Base-by-base conservation (phyloP, 1,140 invertebrate genomes). In the Bombus fervidus region DNA sequence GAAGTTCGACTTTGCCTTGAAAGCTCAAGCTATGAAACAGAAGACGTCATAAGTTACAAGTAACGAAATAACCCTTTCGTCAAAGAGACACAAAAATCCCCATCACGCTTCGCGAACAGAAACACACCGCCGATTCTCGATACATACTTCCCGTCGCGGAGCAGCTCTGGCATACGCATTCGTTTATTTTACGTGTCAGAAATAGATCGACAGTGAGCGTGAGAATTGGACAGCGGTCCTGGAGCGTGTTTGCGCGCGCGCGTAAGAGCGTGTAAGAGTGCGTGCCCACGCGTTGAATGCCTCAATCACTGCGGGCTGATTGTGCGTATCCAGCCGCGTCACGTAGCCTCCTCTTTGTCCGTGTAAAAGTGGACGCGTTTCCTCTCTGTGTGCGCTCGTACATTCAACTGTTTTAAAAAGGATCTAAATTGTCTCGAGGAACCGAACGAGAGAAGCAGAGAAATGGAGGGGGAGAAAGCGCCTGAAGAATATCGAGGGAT, bases 271-370 rank as follows among this genome's bases (percentile, higher is more conserved):
- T 66, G 90, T 75, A 86, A 83, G 86, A 90, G 86, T 90, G 89
- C 87, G 88, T 91, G 90, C 86, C 90, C 89, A 91, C 89, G 91
- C 89, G 88, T 91, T 92, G 86, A 93, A 93, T 92, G 91, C 91
- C 89, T 93, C 92, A 92, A 93, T 93, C 92, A 93, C 92, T 92
- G 92, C 91, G 91, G 92, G 92, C 88, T 91, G 92, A 93, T 93
- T 93, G 92, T 93, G 87, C 86, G 89, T 91, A 91, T 91, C 91
- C 91, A 91, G 91, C 89, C 91, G 90, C 88, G 89, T 89, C 91
- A 89, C 87, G 91, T 92, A 85, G 41, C 28, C n/a, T 31, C 78
- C 87, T 85, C 87, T 86, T 90, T 91, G 79, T 90, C 71, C 80
- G 69, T 86, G 75, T 85, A 86, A 90, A 88, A 91, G 75, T 90